Evolutionary conservation across 2,113 vertebrate species (phyloP), one percentile per base, ranked within the genome.

Genomic region (Scomber japonicus): DNA sequence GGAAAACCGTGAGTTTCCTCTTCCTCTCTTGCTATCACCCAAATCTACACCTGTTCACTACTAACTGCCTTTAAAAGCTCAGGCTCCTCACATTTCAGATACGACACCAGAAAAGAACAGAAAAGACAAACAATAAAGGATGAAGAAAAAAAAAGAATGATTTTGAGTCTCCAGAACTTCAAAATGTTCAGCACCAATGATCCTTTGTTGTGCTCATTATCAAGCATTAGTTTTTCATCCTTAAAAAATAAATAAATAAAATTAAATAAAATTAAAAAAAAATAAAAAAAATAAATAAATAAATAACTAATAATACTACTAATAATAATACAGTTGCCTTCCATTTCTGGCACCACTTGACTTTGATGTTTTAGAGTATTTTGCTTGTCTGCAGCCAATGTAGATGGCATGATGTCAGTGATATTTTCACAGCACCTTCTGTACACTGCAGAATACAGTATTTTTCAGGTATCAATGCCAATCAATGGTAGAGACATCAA

Each of bases 1-100:
- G 96, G 96, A 74, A 97, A 97, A 73, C 96, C 96, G 96, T 97
- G 80, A 96, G 96, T 95, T 84, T 31, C 50, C 62, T 49, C 0
- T 45, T n/a, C 59, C 11, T 62, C 9, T 0, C 8, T 24, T 17
- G 2, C 49, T 54, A 53, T 79, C 66, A 10, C 51, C 49, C n/a
- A 65, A 10, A 76, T 63, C 55, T 55, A 86, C 66, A 51, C 75
- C 65, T 78, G 71, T 73, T 74, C 50, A 44, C 27, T 53, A 13
- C 72, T 65, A 72, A 24, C 4, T 61, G 11, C 61, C 9, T 9
- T 40, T 9, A 40, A 40, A 40, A 40, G 35, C 30, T 61, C 19
- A 40, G n/a, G 40, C n/a, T 54, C 3, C 71, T 88, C 66, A 57
- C 9, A 62, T 73, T 75, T 74, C 57, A 71, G 11, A 44, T 27